These are phyloP conservation scores for Lepidocyrtoides sp. DNA, from an alignment of 2,888 invertebrate species.

Conservation along the genomic window DNA sequence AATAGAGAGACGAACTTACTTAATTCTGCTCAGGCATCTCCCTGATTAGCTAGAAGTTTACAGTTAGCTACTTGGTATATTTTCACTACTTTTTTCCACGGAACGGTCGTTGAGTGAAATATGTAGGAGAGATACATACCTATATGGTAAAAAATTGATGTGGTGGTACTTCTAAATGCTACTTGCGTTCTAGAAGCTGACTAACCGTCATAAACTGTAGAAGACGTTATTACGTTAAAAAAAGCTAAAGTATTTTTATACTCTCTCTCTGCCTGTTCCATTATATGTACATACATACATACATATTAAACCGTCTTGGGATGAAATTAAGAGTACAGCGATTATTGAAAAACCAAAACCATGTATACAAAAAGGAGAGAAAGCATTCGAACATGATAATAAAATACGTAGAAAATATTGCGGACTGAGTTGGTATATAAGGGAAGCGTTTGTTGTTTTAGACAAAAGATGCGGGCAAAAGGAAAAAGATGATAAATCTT, in stretches of 20 bases:
- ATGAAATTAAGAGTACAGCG: slow-evolving; percentile 22
- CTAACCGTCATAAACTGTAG: no score
- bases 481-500: slow-evolving; percentile 32
- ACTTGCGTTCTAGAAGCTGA: no score
- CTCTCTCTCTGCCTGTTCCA: background rate
- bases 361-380: background rate
- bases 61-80: background rate
- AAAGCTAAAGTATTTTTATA: background rate
- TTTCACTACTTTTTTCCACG: background rate
- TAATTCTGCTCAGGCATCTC: background rate
- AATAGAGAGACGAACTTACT: background rate
- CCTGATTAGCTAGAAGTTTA: background rate
- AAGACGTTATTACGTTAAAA: background rate
- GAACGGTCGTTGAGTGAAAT: no score
- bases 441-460: slow-evolving; percentile 3
- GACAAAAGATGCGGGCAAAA: background rate
- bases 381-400: no score
- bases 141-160: no score
- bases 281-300: no score
- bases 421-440: background rate
- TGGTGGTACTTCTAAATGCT: no score
- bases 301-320: background rate
- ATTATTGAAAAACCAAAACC: slow-evolving; percentile 5
- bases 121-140: no score
- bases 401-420: no score